Conservation (phyloP, 2,797 vertebrate species). For the Hydrolagus colliei region DNA sequence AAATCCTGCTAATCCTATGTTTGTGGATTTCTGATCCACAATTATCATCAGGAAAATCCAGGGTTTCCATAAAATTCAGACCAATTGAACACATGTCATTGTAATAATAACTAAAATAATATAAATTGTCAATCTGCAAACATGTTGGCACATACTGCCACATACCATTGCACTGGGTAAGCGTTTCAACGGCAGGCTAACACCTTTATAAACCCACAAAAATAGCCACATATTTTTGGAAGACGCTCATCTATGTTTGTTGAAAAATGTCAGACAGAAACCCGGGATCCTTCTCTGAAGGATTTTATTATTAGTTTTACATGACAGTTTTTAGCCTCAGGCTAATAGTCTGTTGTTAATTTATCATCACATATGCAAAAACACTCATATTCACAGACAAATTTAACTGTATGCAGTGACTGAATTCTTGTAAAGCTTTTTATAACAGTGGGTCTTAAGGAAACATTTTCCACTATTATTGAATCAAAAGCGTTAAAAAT, state of each 20-base stretch:
- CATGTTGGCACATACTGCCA: not conserved
- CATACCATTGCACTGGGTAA: not conserved
- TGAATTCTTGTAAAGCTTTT: slow-evolving; percentile 3
- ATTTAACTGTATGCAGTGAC: slow-evolving; percentile 24
- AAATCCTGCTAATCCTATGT: not conserved
- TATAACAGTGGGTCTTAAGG: not conserved
- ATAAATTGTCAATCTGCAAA: not conserved
- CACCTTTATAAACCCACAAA: not conserved
- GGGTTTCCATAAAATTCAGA: not conserved
- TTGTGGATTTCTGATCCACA: not conserved
- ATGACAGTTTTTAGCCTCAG: not conserved
- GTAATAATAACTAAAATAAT: too few relatives aligned
- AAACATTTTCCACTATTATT: not conserved
- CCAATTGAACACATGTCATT: not conserved
- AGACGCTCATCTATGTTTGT: not conserved
- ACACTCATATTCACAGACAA: not conserved
- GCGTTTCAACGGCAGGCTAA: not conserved
- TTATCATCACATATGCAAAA: slow-evolving; percentile 24
- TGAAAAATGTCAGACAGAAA: slow-evolving; percentile 22
- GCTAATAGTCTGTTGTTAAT: slow-evolving; percentile 28
- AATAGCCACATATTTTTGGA: not conserved
- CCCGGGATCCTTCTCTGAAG: slow-evolving; percentile 3
- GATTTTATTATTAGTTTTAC: slow-evolving; percentile 20
- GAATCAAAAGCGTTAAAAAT: slow-evolving; percentile 8
- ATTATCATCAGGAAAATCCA: not conserved